phyloP scores from a whole-genome alignment of 1,140 invertebrate species.

The Scaptodrosophila lebanonensis region DNA sequence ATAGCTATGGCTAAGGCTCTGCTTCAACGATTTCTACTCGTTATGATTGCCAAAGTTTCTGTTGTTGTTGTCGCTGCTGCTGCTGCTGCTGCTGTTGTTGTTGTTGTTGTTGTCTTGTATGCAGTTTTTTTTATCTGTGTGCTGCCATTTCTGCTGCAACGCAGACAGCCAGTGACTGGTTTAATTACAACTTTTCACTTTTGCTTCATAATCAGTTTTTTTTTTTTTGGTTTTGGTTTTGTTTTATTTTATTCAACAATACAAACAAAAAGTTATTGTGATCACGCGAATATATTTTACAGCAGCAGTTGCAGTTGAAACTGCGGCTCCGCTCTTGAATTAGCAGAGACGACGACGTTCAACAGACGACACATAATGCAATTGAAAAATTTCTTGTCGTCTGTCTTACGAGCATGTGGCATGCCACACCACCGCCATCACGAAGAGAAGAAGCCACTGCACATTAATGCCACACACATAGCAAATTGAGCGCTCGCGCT shows the following conservation, averaged over 20 bases:
- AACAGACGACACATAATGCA: conserved; percentile 63
- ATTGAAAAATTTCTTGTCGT: conserved; percentile 58
- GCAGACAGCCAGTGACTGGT: conserved; percentile 63
- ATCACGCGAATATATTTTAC: conserved; percentile 64
- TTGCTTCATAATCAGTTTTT: conserved; percentile 71
- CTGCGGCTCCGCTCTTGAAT: too few relatives aligned
- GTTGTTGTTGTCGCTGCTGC: conserved; percentile 27
- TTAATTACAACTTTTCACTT: conserved; percentile 74
- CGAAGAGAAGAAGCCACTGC: too few relatives aligned
- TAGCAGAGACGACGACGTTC: too few relatives aligned
- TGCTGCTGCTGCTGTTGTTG: conserved; percentile 53
- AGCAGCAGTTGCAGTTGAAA: too few relatives aligned
- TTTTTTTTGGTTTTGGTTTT: conserved; percentile 22
- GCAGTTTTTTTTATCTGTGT: too few relatives aligned
- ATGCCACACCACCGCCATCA: conserved; percentile 10
- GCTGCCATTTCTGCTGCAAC: background rate
- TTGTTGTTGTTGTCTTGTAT: conserved; percentile 33
- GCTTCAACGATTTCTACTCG: conserved; percentile 63
- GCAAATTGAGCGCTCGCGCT: too few relatives aligned
- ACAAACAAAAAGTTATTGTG: conserved; percentile 60
- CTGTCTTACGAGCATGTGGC: conserved; percentile 25
- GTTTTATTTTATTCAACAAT: conserved; percentile 18
- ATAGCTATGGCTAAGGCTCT: background rate
- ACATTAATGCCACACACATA: too few relatives aligned
- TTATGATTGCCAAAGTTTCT: conserved; percentile 50